Evolutionary conservation across 2,888 invertebrate species (phyloP).

Genomic region (Hofmannophila pseudospretella): DNA sequence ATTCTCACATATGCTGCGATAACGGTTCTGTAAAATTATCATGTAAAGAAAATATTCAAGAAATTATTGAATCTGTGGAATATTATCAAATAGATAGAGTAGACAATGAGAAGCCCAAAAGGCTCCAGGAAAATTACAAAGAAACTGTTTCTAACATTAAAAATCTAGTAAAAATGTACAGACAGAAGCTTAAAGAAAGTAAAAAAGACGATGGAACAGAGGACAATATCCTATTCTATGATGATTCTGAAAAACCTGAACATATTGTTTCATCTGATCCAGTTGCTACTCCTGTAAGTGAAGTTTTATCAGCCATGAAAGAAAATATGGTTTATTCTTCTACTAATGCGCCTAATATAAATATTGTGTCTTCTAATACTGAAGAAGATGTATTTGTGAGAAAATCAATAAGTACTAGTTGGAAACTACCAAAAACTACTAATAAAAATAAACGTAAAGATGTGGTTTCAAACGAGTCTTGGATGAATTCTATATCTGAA

Average conservation of each 20-base stretch:
- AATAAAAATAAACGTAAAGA: background rate
- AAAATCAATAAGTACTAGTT: background rate
- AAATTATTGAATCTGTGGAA: slow-evolving; percentile 7
- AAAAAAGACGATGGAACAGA: background rate
- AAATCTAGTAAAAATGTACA: slow-evolving; percentile 34
- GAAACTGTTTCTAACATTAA: slow-evolving; percentile 38
- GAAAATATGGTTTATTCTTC: too few species aligned
- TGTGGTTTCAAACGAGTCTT: background rate
- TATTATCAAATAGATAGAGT: background rate
- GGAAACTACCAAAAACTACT: background rate
- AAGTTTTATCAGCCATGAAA: background rate
- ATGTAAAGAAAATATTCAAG: slow-evolving; percentile 20
- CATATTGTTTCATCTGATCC: background rate
- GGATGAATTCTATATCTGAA: background rate
- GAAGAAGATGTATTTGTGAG: too few species aligned
- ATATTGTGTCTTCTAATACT: too few species aligned
- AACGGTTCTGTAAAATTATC: slow-evolving; percentile 16
- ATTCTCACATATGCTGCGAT: slow-evolving; percentile 39
- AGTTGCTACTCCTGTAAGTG: background rate
- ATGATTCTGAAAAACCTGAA: background rate
- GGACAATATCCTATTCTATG: background rate
- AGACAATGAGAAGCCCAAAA: slow-evolving; percentile 6
- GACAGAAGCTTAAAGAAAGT: slow-evolving; percentile 19
- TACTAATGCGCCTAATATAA: too few species aligned
- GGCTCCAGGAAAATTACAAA: slow-evolving; percentile 20